Evolutionary conservation across 2,113 vertebrate genomes (phyloP), one percentile per base, ranked within the genome.

Genomic region (Tragelaphus scriptus): DNA sequence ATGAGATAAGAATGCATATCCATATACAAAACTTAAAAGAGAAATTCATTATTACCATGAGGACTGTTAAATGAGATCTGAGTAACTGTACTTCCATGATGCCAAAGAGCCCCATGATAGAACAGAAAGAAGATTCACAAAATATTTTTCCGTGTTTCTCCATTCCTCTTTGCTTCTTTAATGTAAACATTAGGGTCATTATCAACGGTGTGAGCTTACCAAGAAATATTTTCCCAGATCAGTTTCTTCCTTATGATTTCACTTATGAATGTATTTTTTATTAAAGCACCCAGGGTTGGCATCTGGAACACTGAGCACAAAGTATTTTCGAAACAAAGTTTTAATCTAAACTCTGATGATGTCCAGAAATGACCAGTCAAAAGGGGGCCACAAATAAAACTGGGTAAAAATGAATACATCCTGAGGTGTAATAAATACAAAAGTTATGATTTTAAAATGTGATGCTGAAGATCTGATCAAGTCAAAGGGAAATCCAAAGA

Each of bases 281-380:
- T 75, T 94, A 92, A 96, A 93, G 51, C 30, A 94, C 61, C 25
- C 82, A 88, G 36, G 79, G 13, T 5, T 94, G n/a, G 63, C 82
- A 96, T 91, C 65, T 87, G 56, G 86, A 92, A 98, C 61, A 91
- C 0, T 21, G 56, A 88, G 58, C 58, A 40, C n/a, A 95, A 75
- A 94, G 32, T 88, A 95, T 80, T 97, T 95, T 84, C 80, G 49
- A 97, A 97, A 96, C 95, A 97, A 93, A 93, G n/a, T 96, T 96
- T 96, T 93, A 71, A 90, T 93, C 68, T 91, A 93, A 58, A 84
- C 65, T 95, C n/a, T 53, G 47, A 26, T 94, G 58, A 90, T 84
- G 61, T 32, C 68, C 71, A 96, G 53, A 96, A 95, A 84, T 85
- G 30, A 93, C 53, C 47, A 87, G 32, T 28, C 65, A 81, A 88